Evolutionary conservation across 2,113 vertebrate genomes (phyloP).

Genomic region (Falco punctatus): DNA sequence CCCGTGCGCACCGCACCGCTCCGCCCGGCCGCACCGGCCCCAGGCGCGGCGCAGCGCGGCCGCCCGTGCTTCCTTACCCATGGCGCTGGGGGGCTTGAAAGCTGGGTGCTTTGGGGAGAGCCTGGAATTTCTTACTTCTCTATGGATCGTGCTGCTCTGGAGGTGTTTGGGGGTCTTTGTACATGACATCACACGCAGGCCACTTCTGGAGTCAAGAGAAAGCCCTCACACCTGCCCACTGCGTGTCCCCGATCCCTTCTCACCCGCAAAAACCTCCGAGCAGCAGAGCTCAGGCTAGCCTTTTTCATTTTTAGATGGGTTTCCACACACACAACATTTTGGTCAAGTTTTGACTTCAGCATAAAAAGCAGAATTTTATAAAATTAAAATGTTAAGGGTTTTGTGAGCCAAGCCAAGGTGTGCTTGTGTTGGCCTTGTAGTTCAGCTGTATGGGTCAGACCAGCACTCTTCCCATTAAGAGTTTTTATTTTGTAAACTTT

Average conservation of each 20-base stretch:
- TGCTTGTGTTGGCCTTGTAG: fast-evolving
- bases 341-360: background rate
- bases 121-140: fast-evolving
- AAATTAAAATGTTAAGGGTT: background rate
- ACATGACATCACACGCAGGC: fast-evolving
- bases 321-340: background rate
- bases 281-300: background rate
- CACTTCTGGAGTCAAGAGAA: too few species aligned
- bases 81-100: fast-evolving
- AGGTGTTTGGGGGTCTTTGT: too few species aligned
- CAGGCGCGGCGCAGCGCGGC: background rate
- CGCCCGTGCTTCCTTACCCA: fast-evolving
- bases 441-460: background rate
- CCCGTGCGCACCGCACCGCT: background rate
- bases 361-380: background rate
- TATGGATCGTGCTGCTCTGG: fast-evolving
- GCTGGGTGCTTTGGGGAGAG: background rate
- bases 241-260: fast-evolving
- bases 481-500: background rate
- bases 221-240: fast-evolving
- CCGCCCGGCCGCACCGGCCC: background rate
- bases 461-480: background rate
- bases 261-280: background rate
- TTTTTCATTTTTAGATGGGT: background rate
- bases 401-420: background rate